Conservation (phyloP, 2,113 vertebrate genomes). For the Ochotona curzoniae region DNA sequence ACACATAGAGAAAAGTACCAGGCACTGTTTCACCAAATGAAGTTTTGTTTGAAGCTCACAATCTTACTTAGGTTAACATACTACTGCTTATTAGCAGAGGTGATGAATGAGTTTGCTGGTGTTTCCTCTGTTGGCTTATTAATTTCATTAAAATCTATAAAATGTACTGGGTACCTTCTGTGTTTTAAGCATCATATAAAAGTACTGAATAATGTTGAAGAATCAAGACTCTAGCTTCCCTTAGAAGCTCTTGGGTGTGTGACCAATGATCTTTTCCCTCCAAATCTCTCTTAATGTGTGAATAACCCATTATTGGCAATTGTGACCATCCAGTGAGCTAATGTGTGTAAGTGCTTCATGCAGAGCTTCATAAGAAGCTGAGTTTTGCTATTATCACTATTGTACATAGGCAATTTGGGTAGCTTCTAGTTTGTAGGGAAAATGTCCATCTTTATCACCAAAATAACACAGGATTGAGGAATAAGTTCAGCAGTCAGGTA, state of each 20-base stretch:
- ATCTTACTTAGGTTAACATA: conserved; percentile 54
- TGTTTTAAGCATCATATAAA: conserved; percentile 2
- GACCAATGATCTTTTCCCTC: not conserved
- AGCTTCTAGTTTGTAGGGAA: not conserved
- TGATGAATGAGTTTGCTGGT: conserved; percentile 20
- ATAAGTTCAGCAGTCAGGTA: not conserved
- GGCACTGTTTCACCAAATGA: conserved; percentile 63
- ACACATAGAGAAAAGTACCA: conserved; percentile 37
- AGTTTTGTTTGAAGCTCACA: conserved; percentile 58
- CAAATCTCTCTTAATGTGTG: not conserved
- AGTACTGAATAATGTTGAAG: conserved; percentile 21
- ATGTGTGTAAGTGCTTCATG: not conserved
- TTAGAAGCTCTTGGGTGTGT: not conserved
- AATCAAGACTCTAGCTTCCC: conserved; percentile 13
- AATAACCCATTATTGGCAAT: not conserved
- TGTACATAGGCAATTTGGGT: not conserved
- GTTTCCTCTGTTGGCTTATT: conserved; percentile 13
- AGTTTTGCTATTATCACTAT: conserved; percentile 37
- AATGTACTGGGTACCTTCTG: not conserved
- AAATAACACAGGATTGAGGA: not conserved
- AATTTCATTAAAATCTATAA: not conserved
- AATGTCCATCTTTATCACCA: not conserved
- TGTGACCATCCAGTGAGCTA: conserved; percentile 20
- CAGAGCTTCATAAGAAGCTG: not conserved
- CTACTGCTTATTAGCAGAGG: conserved; percentile 56